Percentiles rank a stretch among this genome's conserved stretches.
phyloP scores from a whole-genome alignment of 2,113 vertebrate species.

The Equus przewalskii region DNA sequence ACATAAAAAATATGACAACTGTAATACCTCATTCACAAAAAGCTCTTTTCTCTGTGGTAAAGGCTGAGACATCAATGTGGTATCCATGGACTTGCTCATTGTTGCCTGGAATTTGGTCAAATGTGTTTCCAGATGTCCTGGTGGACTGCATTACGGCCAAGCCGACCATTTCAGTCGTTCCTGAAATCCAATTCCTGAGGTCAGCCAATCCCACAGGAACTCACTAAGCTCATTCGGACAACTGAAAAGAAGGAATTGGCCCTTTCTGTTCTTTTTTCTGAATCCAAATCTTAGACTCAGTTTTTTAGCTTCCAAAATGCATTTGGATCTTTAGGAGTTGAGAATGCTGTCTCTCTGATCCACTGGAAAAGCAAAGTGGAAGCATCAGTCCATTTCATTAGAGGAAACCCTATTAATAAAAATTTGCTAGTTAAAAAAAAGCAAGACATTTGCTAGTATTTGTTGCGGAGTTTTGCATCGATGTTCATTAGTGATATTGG shows the following conservation, averaged over 20 bases:
- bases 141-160: not conserved
- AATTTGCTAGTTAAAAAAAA: not conserved
- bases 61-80: not conserved
- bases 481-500: too few relatives aligned
- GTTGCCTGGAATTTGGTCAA: not conserved
- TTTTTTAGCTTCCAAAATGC: conserved; percentile 21
- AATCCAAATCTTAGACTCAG: not conserved
- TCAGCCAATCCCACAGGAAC: not conserved
- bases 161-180: not conserved
- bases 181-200: not conserved
- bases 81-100: not conserved
- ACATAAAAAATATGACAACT: not conserved
- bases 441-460: not conserved
- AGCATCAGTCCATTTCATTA: not conserved
- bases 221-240: not conserved
- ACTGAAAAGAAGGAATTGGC: not conserved
- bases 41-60: not conserved
- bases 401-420: conserved; percentile 8
- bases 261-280: not conserved
- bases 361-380: conserved; percentile 10
- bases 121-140: not conserved
- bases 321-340: not conserved
- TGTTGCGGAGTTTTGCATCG: too few relatives aligned
- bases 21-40: not conserved
- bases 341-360: conserved; percentile 28